Percentiles rank a stretch among this genome's conserved stretches.
Conservation (phyloP, 2,113 vertebrate genomes). For the Romanogobio albipinnatus region DNA sequence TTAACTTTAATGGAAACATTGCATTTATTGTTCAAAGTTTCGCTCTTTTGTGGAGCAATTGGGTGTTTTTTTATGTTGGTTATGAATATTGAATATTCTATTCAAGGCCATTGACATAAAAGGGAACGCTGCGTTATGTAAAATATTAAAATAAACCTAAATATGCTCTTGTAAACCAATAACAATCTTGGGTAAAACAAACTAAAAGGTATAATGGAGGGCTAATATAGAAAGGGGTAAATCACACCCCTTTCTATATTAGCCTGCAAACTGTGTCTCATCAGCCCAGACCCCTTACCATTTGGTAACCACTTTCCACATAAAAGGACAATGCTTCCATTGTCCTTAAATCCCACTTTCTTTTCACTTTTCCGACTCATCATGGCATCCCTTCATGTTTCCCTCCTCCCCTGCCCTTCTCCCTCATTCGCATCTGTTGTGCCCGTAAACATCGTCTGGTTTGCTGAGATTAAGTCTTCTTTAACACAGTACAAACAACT, state of each 20-base stretch:
- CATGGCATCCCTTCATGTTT: conserved; percentile 11
- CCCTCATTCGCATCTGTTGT: background rate
- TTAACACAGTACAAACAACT: conserved; percentile 7
- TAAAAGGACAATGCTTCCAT: conserved; percentile 43
- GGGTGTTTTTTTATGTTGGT: background rate
- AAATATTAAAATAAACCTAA: background rate
- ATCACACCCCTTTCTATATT: background rate
- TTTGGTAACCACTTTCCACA: conserved; percentile 5
- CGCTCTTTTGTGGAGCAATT: background rate
- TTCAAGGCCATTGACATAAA: background rate
- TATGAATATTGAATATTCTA: background rate
- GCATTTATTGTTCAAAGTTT: background rate
- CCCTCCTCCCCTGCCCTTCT: background rate
- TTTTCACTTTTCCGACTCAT: background rate
- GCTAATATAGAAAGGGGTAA: too few species aligned
- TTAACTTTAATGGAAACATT: background rate
- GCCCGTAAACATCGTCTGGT: conserved; percentile 31
- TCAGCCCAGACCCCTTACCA: background rate
- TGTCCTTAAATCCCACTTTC: conserved; percentile 33
- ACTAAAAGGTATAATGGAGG: too few species aligned
- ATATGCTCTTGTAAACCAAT: background rate
- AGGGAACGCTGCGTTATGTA: too few species aligned
- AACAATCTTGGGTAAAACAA: too few species aligned
- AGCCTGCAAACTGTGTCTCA: background rate
- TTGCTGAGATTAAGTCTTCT: conserved; percentile 48